Percentiles rank a stretch among this genome's conserved stretches.
Conservation (phyloP, 2,888 invertebrate genomes). For the Drosophila mettleri region DNA sequence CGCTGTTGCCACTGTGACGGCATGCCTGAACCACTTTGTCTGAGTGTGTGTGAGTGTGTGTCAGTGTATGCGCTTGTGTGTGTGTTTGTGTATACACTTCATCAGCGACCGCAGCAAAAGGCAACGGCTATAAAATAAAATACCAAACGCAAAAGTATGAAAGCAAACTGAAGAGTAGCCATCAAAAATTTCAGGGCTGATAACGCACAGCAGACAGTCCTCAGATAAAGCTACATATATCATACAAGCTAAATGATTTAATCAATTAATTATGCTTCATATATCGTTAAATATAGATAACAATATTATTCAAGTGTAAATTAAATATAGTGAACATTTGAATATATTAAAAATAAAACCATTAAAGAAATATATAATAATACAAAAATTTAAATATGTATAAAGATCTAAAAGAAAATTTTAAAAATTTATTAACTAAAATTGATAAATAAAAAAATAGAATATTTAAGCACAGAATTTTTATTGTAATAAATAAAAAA, state of each 20-base stretch:
- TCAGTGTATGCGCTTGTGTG: slow-evolving; percentile 17
- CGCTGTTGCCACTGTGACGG: slow-evolving; percentile 51
- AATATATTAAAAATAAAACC: too few relatives aligned
- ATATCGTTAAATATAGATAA: background rate
- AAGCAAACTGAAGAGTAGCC: slow-evolving; percentile 32
- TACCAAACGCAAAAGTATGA: slow-evolving; percentile 23
- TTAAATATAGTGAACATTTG: too few relatives aligned
- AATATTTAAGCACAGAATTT: too few relatives aligned
- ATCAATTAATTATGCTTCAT: background rate
- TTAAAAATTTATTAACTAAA: too few relatives aligned
- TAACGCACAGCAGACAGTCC: too few relatives aligned
- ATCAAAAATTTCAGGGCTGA: slow-evolving; percentile 13
- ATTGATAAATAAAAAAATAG: too few relatives aligned
- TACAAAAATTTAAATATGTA: too few relatives aligned
- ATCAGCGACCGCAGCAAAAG: slow-evolving; percentile 75
- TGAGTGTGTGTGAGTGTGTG: slow-evolving; percentile 33
- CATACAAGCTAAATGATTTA: background rate
- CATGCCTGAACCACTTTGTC: slow-evolving; percentile 6
- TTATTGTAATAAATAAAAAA: too few relatives aligned
- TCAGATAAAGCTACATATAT: too few relatives aligned
- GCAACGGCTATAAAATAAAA: slow-evolving; percentile 49
- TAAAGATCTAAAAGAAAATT: too few relatives aligned
- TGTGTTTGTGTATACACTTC: slow-evolving; percentile 66
- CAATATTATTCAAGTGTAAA: background rate
- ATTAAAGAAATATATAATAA: too few relatives aligned